Conservation (phyloP, 1,140 invertebrate genomes). For the Centruroides vittatus region DNA sequence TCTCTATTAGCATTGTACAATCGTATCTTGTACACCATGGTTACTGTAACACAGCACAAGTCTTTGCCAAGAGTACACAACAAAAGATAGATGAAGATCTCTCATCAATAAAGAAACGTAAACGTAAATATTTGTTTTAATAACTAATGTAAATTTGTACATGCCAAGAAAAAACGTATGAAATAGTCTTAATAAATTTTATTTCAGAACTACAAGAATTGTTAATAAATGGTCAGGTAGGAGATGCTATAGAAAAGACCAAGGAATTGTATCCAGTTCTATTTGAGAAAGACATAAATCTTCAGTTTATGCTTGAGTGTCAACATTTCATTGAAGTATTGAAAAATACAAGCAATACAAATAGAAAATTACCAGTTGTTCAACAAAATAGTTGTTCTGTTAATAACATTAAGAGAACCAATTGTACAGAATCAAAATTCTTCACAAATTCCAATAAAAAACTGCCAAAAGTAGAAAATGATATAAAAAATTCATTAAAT, state of each 20-base stretch:
- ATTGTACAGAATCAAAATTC: too few species aligned
- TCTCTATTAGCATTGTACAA: constrained; percentile 84
- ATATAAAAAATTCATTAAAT: too few species aligned
- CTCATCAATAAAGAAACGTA: constrained; percentile 87
- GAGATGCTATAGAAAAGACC: constrained; percentile 83
- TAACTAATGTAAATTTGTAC: too few species aligned
- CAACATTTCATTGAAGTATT: constrained; percentile 87
- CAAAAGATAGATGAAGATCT: constrained; percentile 85
- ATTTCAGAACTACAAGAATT: constrained; percentile 66
- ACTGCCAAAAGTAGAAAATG: too few species aligned
- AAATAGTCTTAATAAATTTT: too few species aligned
- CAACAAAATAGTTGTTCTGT: too few species aligned
- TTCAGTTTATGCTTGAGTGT: constrained; percentile 87
- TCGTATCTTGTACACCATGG: constrained; percentile 95
- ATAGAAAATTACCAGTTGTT: too few species aligned
- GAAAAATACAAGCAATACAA: constrained; percentile 32
- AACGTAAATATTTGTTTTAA: constrained; percentile 28
- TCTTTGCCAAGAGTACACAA: constrained; percentile 76
- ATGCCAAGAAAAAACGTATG: too few species aligned
- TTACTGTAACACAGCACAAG: constrained; percentile 88
- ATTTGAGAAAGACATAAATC: constrained; percentile 70
- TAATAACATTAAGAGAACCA: too few species aligned
- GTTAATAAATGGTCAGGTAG: constrained; percentile 76
- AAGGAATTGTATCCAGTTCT: constrained; percentile 75
- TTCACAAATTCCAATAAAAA: too few species aligned